These are phyloP conservation scores for Trachelus troglodyta DNA, from an alignment of 2,888 invertebrate species.

Conservation along the genomic window DNA sequence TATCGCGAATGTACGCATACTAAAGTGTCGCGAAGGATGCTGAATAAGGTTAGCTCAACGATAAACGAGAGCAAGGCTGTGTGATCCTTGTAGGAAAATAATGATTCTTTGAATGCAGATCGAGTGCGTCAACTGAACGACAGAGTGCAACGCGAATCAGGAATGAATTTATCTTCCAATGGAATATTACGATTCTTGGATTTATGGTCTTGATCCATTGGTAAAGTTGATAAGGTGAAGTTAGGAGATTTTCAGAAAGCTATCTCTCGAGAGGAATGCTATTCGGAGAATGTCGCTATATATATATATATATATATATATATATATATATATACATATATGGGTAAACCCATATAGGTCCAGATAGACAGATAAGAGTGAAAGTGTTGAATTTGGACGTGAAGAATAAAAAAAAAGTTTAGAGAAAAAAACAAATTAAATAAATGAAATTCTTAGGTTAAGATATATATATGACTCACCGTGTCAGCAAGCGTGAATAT, in stretches of 20 bases:
- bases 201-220: not conserved
- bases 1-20: not conserved
- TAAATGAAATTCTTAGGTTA: not conserved
- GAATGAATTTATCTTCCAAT: not conserved
- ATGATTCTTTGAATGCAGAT: constrained; percentile 19
- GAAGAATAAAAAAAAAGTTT: not conserved
- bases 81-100: constrained; percentile 53
- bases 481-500: not conserved
- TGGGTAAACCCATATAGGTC: not conserved
- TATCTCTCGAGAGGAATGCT: not conserved
- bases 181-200: not conserved
- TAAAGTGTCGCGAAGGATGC: not conserved
- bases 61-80: constrained; percentile 45
- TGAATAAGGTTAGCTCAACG: not conserved
- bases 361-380: not conserved
- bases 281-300: not conserved
- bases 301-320: not conserved
- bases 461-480: not conserved
- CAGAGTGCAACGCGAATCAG: not conserved
- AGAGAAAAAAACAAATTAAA: not conserved
- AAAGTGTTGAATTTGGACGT: not conserved
- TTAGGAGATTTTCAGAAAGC: not conserved
- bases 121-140: not conserved
- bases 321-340: not conserved
- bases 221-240: not conserved